Base-by-base conservation (phyloP, 1,140 invertebrate genomes). In the Drosophila albomicans region DNA sequence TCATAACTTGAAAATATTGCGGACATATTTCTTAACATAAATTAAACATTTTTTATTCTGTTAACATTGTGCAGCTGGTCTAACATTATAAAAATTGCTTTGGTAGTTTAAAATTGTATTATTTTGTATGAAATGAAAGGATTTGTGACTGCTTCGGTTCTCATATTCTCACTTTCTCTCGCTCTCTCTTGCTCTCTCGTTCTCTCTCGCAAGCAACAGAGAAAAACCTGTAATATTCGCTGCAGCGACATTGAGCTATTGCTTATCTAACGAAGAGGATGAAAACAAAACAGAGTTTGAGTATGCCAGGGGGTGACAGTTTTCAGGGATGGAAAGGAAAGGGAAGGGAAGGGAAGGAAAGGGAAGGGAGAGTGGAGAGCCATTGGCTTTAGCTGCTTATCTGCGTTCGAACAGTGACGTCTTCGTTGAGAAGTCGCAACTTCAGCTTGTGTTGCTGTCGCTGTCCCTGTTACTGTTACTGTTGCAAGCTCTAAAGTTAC, bases 301-400 rank as follows among this genome's bases (percentile, higher is more conserved):
- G 35, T 38, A 7, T 28, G n/a, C 4, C 48, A 51, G 46, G 15
- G 20, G n/a, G n/a, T 15, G 13, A 46, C n/a, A 46, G 13, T 13
- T 13, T 46, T 46, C 5, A 13, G 43, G n/a, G 46, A 15, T 48
- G 7, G 46, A 20, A 6, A 5, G 8, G 20, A n/a, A 20, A 0
- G 25, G 7, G 20, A 2, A 1, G 16, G 5, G 7, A 1, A 16
- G 13, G 35, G 6, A 8, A 20, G 13, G 35, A 3, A 8, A 20
- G 16, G 5, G 7, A 1, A 30, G 13, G 35, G 6, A n/a, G n/a
- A 30, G 11, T 7, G 5, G 7, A 1, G 8, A 58, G 59, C 20
- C 63, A 67, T 81, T 80, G 68, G 79, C 61, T 81, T 79, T 64
- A 73, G 54, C 81, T 70, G 81, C 82, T 86, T 86, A 86, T 86